phyloP scores from a whole-genome alignment of 1,140 invertebrate species.

The Hydropsyche tenuis region DNA sequence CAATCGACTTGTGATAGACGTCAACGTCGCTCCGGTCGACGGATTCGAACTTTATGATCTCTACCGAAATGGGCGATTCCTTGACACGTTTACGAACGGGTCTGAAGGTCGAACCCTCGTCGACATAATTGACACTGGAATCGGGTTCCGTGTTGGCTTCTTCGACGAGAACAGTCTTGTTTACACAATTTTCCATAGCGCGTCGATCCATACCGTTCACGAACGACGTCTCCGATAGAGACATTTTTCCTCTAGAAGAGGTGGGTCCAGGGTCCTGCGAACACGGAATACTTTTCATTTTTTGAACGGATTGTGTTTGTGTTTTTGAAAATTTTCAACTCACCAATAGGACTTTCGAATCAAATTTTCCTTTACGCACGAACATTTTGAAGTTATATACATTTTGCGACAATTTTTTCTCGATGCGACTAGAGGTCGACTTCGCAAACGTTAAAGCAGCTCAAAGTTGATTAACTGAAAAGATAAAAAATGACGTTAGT shows the following conservation, averaged over 20 bases:
- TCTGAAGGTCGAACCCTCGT: neutral
- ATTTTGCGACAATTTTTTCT: slow-evolving; percentile 55
- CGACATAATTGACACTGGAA: slow-evolving; percentile 36
- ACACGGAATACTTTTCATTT: too few species aligned
- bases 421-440: neutral
- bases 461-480: too few species aligned
- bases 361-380: slow-evolving; percentile 59
- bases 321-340: too few species aligned
- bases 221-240: slow-evolving; percentile 60
- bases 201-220: slow-evolving; percentile 59
- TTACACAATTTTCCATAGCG: slow-evolving; percentile 54
- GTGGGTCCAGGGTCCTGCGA: slow-evolving; percentile 61
- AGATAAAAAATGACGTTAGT: too few species aligned
- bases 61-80: neutral
- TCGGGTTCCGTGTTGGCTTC: slow-evolving; percentile 31
- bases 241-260: slow-evolving; percentile 61
- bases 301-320: too few species aligned
- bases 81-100: neutral
- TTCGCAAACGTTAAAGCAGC: neutral
- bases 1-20: slow-evolving; percentile 13
- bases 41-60: neutral
- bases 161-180: slow-evolving; percentile 54
- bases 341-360: slow-evolving; percentile 61
- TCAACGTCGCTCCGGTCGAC: slow-evolving; percentile 14
- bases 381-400: slow-evolving; percentile 62